These are phyloP conservation scores for Cosmorhoe ocellata DNA, from an alignment of 2,888 invertebrate species.

Conservation along the genomic window DNA sequence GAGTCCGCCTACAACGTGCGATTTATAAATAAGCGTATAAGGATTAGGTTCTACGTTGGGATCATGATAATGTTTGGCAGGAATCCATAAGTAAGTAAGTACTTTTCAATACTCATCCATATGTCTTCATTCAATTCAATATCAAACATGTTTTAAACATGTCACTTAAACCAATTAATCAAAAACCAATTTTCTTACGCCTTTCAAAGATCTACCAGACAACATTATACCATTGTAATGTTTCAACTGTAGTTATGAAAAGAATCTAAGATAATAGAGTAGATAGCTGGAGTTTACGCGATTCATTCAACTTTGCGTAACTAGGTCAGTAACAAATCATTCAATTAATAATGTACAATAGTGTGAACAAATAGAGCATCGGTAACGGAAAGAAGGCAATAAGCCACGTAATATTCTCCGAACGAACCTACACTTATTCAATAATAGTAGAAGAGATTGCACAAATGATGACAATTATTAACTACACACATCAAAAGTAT, in stretches of 20 bases:
- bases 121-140: too few relatives aligned
- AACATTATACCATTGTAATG: too few relatives aligned
- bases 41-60: background rate
- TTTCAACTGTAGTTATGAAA: too few relatives aligned
- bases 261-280: too few relatives aligned
- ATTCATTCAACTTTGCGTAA: conserved; percentile 6
- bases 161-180: too few relatives aligned
- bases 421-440: conserved; percentile 5
- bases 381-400: conserved; percentile 18
- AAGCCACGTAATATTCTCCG: conserved; percentile 15
- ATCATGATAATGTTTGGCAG: too few relatives aligned
- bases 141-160: too few relatives aligned
- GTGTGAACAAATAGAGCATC: conserved; percentile 21
- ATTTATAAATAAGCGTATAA: conserved; percentile 21
- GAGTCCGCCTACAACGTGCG: conserved; percentile 6
- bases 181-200: too few relatives aligned
- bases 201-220: too few relatives aligned
- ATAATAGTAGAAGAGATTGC: background rate
- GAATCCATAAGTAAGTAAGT: too few relatives aligned
- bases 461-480: background rate
- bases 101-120: too few relatives aligned
- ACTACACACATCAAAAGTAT: too few relatives aligned
- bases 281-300: background rate
- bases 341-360: conserved; percentile 17
- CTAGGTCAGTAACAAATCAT: conserved; percentile 17